Base-by-base conservation (phyloP, 2,113 vertebrate genomes). In the Otocyon megalotis region DNA sequence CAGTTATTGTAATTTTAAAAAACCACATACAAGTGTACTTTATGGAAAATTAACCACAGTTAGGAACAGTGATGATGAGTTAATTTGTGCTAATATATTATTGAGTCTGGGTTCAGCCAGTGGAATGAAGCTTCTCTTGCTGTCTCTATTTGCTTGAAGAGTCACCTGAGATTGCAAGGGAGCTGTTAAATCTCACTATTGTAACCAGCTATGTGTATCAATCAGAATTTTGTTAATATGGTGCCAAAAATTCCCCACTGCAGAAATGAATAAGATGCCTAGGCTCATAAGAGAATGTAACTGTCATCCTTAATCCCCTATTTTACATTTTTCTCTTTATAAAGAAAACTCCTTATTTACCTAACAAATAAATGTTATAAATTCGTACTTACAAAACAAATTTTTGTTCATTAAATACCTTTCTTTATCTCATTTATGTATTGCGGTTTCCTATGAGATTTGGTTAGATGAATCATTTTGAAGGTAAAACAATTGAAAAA, bases 381-480 rank as follows among this genome's bases (percentile, higher is more conserved):
- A 95, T 19, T 82, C 94, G 84, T 22, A 58, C 53, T 96, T 76
- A 69, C 80, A 84, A 85, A 90, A 84, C 80, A 95, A 85, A 96
- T 94, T 94, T 97, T 14, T 96, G 94, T 93, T 89, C 81, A 84
- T 88, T 72, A 93, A 85, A 94, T 81, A 93, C n/a, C 88, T 97
- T 60, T 72, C 63, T 96, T 96, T 87, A 80, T 96, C 90, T 96
- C 86, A 72, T 12, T 90, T 84, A 65, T 37, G 80, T 79, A 67
- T 82, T 76, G 60, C 60, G 26, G 2, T 97, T 96, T 97, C 63
- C 69, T 96, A 92, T 82, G 77, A 83, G 77, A 95, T 92, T 96
- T 96, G 76, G 16, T 76, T 93, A 94, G 60, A 77, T 76, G 82
- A 95, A 77, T 96, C 87, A 74, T 85, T 93, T 93, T 88, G 37